Conservation (phyloP, 2,888 invertebrate genomes). For the Apocheima hispidaria region DNA sequence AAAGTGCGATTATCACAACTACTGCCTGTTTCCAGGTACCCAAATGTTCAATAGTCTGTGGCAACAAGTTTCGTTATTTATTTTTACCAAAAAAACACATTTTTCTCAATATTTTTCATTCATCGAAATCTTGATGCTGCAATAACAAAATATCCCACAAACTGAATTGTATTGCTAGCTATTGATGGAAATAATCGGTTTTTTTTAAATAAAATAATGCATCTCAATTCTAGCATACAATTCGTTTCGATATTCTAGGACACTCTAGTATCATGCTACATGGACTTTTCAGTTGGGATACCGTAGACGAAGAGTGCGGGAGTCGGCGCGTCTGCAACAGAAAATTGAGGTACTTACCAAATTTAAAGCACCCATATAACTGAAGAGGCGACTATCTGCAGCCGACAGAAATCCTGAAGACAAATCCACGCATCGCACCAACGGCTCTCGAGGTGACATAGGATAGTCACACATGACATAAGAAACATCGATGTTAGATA, state of each 20-base stretch:
- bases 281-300: slow-evolving; percentile 85
- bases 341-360: slow-evolving; percentile 80
- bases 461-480: slow-evolving; percentile 69
- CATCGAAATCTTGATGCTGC: slow-evolving; percentile 60
- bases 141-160: slow-evolving; percentile 61
- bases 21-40: slow-evolving; percentile 83
- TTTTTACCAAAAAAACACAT: slow-evolving; percentile 6
- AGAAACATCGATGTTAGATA: slow-evolving; percentile 54
- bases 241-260: slow-evolving; percentile 56
- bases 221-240: slow-evolving; percentile 52
- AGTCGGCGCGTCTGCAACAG: slow-evolving; percentile 34
- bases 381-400: slow-evolving; percentile 52
- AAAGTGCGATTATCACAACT: slow-evolving; percentile 72
- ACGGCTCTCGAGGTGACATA: slow-evolving; percentile 80
- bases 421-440: slow-evolving; percentile 45
- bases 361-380: slow-evolving; percentile 62
- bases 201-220: slow-evolving; percentile 12
- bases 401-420: slow-evolving; percentile 46
- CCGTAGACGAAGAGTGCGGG: slow-evolving; percentile 60
- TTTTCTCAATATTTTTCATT: slow-evolving; percentile 15
- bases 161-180: slow-evolving; percentile 64
- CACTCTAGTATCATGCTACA: slow-evolving; percentile 78
- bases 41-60: slow-evolving; percentile 63
- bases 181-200: slow-evolving; percentile 40
- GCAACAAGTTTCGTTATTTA: slow-evolving; percentile 61